Evolutionary conservation across 2,888 invertebrate genomes (phyloP).

Genomic region (Cantharis rufa): DNA sequence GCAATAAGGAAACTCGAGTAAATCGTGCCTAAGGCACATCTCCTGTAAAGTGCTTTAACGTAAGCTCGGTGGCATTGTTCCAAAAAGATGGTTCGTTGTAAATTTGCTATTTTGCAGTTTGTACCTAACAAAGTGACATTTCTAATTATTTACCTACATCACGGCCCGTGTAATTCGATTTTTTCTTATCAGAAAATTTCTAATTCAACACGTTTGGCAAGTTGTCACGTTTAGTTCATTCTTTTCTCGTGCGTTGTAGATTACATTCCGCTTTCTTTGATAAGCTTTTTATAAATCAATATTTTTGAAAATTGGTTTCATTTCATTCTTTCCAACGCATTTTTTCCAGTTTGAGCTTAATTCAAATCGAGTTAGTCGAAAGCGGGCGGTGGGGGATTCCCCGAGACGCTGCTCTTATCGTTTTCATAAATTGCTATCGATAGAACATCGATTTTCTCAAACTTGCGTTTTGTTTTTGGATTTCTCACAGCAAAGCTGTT

Average conservation of each 20-base stretch:
- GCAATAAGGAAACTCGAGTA: slow-evolving; percentile 22
- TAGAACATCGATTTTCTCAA: background rate
- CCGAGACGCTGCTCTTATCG: background rate
- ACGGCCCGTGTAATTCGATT: background rate
- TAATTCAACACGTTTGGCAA: background rate
- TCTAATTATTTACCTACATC: background rate
- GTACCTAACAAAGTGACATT: background rate
- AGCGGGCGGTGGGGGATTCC: background rate
- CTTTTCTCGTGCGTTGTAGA: background rate
- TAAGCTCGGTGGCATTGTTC: slow-evolving; percentile 24
- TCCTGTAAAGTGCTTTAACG: slow-evolving; percentile 20
- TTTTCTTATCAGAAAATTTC: background rate
- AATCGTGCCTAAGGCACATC: slow-evolving; percentile 22
- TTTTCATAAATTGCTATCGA: background rate
- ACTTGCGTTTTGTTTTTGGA: background rate
- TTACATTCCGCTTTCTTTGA: background rate
- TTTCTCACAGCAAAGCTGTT: background rate
- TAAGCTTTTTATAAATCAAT: background rate
- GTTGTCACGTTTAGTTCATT: background rate
- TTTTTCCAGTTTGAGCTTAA: background rate
- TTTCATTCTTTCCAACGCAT: background rate
- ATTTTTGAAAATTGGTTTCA: background rate
- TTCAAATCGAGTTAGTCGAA: background rate
- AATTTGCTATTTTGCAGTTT: slow-evolving; percentile 24
- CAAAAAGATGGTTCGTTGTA: slow-evolving; percentile 14